phyloP scores from a whole-genome alignment of 2,888 invertebrate genomes.

The Trichacis sp. region DNA sequence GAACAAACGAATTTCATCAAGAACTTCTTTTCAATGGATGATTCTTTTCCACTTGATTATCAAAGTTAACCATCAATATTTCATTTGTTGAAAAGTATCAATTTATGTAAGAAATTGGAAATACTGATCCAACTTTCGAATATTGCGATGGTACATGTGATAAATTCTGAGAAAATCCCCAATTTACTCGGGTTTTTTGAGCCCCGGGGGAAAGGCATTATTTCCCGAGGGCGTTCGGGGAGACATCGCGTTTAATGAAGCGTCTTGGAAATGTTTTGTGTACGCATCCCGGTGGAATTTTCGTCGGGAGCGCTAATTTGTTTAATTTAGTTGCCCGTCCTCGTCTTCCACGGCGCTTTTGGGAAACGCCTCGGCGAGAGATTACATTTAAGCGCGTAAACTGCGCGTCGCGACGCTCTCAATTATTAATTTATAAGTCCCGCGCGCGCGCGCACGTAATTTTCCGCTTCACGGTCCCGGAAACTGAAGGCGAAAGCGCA shows the following conservation, averaged over 20 bases:
- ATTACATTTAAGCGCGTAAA: constrained; percentile 33
- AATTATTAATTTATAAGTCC: constrained; percentile 38
- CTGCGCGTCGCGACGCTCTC: constrained; percentile 27
- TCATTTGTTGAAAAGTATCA: too few relatives aligned
- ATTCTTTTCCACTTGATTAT: too few relatives aligned
- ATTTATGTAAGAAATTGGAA: too few relatives aligned
- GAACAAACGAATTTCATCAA: too few relatives aligned
- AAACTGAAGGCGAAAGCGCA: too few relatives aligned
- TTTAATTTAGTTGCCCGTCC: constrained; percentile 38
- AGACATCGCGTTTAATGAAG: constrained; percentile 32
- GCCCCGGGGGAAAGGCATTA: constrained; percentile 13
- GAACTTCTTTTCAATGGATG: too few relatives aligned
- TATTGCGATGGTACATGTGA: too few relatives aligned
- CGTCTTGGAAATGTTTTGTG: constrained; percentile 24
- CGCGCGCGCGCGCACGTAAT: neutral
- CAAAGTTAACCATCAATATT: too few relatives aligned
- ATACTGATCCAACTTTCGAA: too few relatives aligned
- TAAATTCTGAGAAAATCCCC: too few relatives aligned
- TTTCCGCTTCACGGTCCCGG: too few relatives aligned
- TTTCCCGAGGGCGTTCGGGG: constrained; percentile 4
- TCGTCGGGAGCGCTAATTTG: constrained; percentile 28
- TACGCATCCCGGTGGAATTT: neutral
- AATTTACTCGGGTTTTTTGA: neutral
- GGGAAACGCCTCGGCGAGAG: constrained; percentile 32
- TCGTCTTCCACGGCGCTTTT: constrained; percentile 30